Conservation (phyloP, 2,797 vertebrate species). For the Macroramphosus scolopax region DNA sequence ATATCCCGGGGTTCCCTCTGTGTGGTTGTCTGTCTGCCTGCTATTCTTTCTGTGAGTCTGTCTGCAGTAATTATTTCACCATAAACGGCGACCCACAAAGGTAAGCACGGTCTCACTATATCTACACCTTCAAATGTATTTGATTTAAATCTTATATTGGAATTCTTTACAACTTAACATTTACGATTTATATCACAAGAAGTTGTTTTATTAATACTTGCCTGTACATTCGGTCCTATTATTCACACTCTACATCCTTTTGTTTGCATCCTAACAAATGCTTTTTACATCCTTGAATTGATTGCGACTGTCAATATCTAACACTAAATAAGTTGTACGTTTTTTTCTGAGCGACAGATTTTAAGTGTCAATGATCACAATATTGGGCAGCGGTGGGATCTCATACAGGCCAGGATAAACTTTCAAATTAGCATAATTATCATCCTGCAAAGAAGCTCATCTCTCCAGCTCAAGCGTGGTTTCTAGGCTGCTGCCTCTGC, state of each 20-base stretch:
- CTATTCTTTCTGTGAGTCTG: constrained; percentile 36
- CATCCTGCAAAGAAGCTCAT: constrained; percentile 9
- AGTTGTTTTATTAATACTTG: background rate
- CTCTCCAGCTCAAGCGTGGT: background rate
- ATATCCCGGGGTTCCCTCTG: constrained; percentile 69
- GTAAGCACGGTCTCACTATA: constrained; percentile 50
- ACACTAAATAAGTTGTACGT: too few relatives aligned
- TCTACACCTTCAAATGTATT: background rate
- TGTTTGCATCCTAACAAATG: background rate
- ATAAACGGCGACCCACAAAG: constrained; percentile 54
- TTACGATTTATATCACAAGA: too few relatives aligned
- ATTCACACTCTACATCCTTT: background rate
- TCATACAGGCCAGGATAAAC: background rate
- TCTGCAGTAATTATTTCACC: constrained; percentile 64
- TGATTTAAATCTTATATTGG: background rate
- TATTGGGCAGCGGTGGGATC: background rate
- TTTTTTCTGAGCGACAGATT: background rate
- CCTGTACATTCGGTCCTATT: too few relatives aligned
- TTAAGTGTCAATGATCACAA: background rate
- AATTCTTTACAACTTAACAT: too few relatives aligned
- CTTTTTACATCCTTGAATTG: too few relatives aligned
- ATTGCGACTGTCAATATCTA: too few relatives aligned
- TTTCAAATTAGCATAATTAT: background rate
- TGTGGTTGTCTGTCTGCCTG: constrained; percentile 48
- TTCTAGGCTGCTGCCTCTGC: constrained; percentile 12